Evolutionary conservation across 2,797 vertebrate species (phyloP).

Genomic region (Garrulus glandarius): DNA sequence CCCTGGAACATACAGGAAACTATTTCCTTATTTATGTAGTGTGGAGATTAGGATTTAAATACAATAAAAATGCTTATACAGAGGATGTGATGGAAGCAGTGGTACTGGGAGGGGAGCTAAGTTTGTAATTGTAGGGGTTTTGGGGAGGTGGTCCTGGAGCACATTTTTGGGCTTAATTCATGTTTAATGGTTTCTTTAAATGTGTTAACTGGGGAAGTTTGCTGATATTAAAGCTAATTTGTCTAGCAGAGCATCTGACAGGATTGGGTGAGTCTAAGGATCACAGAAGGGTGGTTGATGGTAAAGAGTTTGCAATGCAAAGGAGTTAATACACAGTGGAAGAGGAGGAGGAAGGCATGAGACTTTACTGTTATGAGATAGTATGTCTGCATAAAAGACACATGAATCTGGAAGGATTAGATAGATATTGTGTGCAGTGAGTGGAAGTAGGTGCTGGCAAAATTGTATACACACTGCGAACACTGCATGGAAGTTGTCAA

Average conservation of each 20-base stretch:
- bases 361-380: background rate
- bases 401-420: background rate
- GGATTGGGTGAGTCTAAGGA: background rate
- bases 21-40: background rate
- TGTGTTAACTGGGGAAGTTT: background rate
- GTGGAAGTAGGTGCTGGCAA: background rate
- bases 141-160: background rate
- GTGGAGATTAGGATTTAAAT: background rate
- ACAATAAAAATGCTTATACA: background rate
- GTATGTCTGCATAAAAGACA: rapidly evolving
- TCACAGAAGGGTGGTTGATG: background rate
- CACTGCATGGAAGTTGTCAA: rapidly evolving
- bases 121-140: background rate
- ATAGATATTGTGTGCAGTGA: background rate
- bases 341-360: background rate
- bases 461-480: background rate
- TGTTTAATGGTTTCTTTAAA: background rate
- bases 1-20: background rate
- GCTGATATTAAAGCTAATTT: background rate
- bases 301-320: background rate
- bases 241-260: background rate
- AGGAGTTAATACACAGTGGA: background rate
- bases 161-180: background rate
- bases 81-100: background rate
- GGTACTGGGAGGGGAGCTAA: background rate